Percentiles rank a stretch among this genome's conserved stretches.
These are phyloP conservation scores for Lasioglossum albipes DNA, from an alignment of 1,140 invertebrate genomes.

Conservation along the genomic window DNA sequence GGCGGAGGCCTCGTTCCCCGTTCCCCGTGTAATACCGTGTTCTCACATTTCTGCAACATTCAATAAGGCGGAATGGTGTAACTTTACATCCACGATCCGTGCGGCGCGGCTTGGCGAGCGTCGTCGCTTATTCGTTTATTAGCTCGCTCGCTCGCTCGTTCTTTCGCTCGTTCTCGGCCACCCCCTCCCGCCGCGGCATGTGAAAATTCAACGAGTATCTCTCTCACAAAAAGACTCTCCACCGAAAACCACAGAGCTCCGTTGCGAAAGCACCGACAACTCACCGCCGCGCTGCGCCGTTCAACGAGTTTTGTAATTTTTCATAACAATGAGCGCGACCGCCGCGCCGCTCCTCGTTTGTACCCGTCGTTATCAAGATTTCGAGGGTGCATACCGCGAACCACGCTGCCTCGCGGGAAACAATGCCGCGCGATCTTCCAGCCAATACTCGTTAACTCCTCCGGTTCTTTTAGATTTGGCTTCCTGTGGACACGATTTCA, in stretches of 20 bases:
- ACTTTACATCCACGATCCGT: conserved; percentile 35
- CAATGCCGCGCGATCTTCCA: too few species aligned
- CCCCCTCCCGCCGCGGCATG: conserved; percentile 15
- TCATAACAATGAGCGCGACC: conserved; percentile 19
- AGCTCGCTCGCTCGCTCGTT: too few species aligned
- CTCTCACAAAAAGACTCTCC: conserved; percentile 32
- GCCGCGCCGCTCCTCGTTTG: conserved; percentile 22
- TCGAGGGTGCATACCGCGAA: neutral
- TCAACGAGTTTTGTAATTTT: conserved; percentile 53
- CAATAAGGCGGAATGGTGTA: conserved; percentile 50
- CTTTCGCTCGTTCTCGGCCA: neutral
- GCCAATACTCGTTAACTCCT: too few species aligned
- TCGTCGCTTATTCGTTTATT: too few species aligned
- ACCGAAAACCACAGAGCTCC: conserved; percentile 48
- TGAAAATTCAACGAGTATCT: conserved; percentile 49
- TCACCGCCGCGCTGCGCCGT: neutral
- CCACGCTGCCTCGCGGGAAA: too few species aligned
- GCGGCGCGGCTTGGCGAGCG: too few species aligned
- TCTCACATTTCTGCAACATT: conserved; percentile 53
- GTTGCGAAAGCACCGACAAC: conserved; percentile 24
- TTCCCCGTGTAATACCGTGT: conserved; percentile 25
- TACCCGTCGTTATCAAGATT: conserved; percentile 31
- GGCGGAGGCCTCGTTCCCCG: neutral
- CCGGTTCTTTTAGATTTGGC: too few species aligned
- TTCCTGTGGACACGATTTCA: too few species aligned